Percentiles rank a stretch among this genome's conserved stretches.
Evolutionary conservation across 1,140 invertebrate species (phyloP).

Genomic region (Nylanderia fulva): DNA sequence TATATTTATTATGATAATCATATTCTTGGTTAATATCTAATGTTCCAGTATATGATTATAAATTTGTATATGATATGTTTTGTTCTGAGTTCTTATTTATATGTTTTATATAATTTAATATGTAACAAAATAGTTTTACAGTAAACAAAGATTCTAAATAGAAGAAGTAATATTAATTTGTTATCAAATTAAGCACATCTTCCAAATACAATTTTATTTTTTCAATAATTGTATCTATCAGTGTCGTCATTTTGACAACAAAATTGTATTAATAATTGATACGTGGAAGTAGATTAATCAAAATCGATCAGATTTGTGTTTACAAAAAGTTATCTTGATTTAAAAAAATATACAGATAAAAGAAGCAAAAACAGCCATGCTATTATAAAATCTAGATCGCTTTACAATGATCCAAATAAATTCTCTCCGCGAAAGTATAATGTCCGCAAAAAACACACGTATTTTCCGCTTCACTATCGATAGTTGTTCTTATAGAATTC

Average conservation of each 20-base stretch:
- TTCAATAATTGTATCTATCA: neutral
- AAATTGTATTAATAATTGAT: too few species aligned
- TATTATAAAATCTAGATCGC: constrained; percentile 1
- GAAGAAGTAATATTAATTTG: neutral
- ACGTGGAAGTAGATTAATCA: neutral
- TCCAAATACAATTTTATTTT: neutral
- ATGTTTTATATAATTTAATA: constrained; percentile 9
- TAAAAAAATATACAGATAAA: neutral
- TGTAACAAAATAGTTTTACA: neutral
- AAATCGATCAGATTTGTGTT: neutral
- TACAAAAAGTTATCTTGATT: neutral
- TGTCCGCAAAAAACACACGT: constrained; percentile 3
- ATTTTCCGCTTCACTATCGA: constrained; percentile 35
- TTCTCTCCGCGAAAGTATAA: constrained; percentile 31
- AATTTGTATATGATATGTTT: neutral
- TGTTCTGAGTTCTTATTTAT: neutral
- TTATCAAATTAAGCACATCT: neutral
- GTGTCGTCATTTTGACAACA: neutral
- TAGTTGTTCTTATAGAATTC: constrained; percentile 56
- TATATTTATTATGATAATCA: neutral
- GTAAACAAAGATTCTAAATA: neutral
- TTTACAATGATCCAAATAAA: constrained; percentile 42
- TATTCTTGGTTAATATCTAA: neutral
- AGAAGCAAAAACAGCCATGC: neutral
- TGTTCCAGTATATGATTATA: neutral